Evolutionary conservation across 2,888 invertebrate species (phyloP), one percentile per base, ranked within the genome.

Genomic region (Eristalis pertinax): DNA sequence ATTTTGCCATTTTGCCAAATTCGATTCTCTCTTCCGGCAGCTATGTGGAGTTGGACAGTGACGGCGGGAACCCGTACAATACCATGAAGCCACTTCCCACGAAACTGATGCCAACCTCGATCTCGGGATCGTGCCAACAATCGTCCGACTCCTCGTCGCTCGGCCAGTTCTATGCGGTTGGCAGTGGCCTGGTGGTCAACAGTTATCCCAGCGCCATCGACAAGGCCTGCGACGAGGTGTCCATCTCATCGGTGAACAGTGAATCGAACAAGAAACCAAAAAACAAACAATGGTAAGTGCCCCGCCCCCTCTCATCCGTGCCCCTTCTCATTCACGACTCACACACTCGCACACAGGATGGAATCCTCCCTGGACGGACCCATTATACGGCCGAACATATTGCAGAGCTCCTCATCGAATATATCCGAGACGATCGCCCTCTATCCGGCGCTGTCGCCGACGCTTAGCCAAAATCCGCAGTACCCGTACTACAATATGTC

Each of bases 301-400:
- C 29, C 67, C 5, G 4, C n/a, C 5, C 4, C 43, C 8, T 19
- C 7, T 19, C 10, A 10, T 32, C 32, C 10, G 8, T 5, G 4
- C 35, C 4, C n/a, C 13, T 2, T 50, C 1, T n/a, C 3, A 2
- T 13, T 8, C 32, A 2, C 7, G 10, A 38, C 0, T 19, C 43
- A 58, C 29, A 2, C 3, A 4, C 38, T 5, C 7, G 8, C 10
- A 32, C 76, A 10, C 38, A 90, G 90, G 90, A 82, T 92, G 74
- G 93, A 93, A 72, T 93, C 93, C 0, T 93, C 93, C 1, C 85
- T 93, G 5, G 93, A 93, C 85, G 92, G 92, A 0, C 93, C 93
- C 0, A 88, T 90, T 7, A 90, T 91, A 38, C 90, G 91, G 5
- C 89, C 82, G 22, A 89, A 85, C 56, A 68, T 80, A 19, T 24